phyloP scores from a whole-genome alignment of 2,113 vertebrate genomes.

The Charadrius vociferus region DNA sequence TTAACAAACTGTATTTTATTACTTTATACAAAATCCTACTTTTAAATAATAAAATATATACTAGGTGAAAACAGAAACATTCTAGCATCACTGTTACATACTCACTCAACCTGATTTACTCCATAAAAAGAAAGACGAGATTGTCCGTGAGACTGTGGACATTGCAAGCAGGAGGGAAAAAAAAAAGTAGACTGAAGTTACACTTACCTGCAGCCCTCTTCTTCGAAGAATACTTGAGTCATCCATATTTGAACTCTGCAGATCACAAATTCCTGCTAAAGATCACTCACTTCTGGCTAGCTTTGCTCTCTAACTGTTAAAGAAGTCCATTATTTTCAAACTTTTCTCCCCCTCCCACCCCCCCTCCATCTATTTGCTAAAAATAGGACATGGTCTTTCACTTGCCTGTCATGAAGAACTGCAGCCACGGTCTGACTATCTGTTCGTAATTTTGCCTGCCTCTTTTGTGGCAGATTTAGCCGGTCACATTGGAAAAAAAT shows the following conservation, averaged over 20 bases:
- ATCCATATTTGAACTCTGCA: conserved; percentile 73
- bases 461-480: conserved; percentile 53
- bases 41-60: neutral
- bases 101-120: neutral
- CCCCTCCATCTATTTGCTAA: neutral
- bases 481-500: conserved; percentile 50
- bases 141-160: neutral
- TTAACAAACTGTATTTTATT: neutral
- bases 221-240: conserved; percentile 82
- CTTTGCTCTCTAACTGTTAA: conserved; percentile 36
- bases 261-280: conserved; percentile 42
- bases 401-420: conserved; percentile 40
- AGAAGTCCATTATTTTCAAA: conserved; percentile 61
- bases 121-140: neutral
- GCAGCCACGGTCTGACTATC: conserved; percentile 40
- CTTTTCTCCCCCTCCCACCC: conserved; percentile 20
- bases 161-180: neutral
- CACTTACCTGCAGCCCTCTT: conserved; percentile 83
- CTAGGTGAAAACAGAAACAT: neutral
- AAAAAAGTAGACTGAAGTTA: conserved; percentile 2
- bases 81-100: neutral
- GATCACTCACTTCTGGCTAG: conserved; percentile 32
- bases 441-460: conserved; percentile 34
- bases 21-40: neutral
- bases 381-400: conserved; percentile 55